Evolutionary conservation across 2,888 invertebrate species (phyloP), one percentile per base, ranked within the genome.

Genomic region (Carpatolechia fugitivella): DNA sequence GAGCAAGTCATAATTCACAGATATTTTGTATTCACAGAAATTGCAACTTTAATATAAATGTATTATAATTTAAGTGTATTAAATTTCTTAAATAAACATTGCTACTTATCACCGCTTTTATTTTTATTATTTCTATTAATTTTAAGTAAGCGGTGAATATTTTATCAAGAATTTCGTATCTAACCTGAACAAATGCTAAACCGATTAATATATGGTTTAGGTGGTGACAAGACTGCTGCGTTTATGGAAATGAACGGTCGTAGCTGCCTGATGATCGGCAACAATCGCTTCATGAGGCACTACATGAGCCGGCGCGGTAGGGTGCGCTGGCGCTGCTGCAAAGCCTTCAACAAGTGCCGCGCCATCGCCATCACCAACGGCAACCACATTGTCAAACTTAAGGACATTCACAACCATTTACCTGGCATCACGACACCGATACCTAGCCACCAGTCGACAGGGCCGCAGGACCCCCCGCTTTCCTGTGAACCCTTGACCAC

Each of bases 251-350:
- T 65, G 29, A 76, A 78, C 7, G 82, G 81, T 0, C 72, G 78
- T 1, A 70, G 61, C 5, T 78, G 78, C 0, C 72, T 88, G 3
- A 72, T 82, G 76, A 77, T 88, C 20, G 80, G 81, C 3, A 59
- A 61, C 29, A 61, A 82, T 58, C 69, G 83, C 0, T 88, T 80
- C 63, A 78, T 79, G 80, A 76, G 66, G 44, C 87, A 87, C 57
- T 86, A 86, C 68, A 70, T 70, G 33, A 79, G 78, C 60, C 69
- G 74, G n/a, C 63, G 63, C 1, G 86, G 85, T 6, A 69, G 78
- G 13, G 80, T 73, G 0, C 64, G 87, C 0, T 88, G 87, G 87
- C 65, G 87, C 0, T 88, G 87, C 65, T 79, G 78, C 65, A 83
- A 78, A 58, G 76, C 81, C 3, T 83, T 78, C 66, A 76, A 69